phyloP scores from a whole-genome alignment of 2,888 invertebrate species.

The Aporophyla nigra region DNA sequence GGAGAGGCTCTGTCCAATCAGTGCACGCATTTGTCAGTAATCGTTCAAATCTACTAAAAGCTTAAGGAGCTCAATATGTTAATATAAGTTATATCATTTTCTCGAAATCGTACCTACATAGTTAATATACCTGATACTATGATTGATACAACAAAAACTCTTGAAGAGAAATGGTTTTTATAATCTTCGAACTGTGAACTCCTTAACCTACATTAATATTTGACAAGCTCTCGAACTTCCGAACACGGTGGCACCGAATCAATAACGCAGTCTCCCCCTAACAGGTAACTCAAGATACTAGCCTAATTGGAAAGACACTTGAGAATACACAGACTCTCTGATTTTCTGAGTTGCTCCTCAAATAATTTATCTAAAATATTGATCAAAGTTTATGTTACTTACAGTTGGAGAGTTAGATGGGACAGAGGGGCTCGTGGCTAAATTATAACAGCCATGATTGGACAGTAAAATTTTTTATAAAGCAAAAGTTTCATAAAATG shows the following conservation, averaged over 20 bases:
- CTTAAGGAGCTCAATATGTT: too few species aligned
- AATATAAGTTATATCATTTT: neutral
- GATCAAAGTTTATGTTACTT: neutral
- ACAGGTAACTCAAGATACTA: conserved; percentile 59
- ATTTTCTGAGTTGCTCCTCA: conserved; percentile 56
- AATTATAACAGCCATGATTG: too few species aligned
- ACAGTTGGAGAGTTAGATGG: neutral
- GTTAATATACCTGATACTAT: neutral
- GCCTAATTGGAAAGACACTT: conserved; percentile 65
- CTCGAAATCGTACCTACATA: neutral
- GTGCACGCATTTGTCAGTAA: too few species aligned
- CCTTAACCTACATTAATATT: conserved; percentile 46
- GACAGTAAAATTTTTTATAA: too few species aligned
- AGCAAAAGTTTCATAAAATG: too few species aligned
- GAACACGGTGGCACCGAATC: conserved; percentile 38
- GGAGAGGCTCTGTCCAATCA: too few species aligned
- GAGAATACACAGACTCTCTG: conserved; percentile 55
- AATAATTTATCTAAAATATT: conserved; percentile 48
- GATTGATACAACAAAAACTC: neutral
- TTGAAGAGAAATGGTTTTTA: neutral
- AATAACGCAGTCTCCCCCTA: conserved; percentile 38
- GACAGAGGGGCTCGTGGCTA: neutral
- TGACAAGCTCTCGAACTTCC: conserved; percentile 21
- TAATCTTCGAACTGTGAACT: neutral
- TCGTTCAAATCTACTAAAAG: too few species aligned